Evolutionary conservation across 1,140 invertebrate species (phyloP), one percentile per base, ranked within the genome.

Genomic region (Aphelinus atriplicis): DNA sequence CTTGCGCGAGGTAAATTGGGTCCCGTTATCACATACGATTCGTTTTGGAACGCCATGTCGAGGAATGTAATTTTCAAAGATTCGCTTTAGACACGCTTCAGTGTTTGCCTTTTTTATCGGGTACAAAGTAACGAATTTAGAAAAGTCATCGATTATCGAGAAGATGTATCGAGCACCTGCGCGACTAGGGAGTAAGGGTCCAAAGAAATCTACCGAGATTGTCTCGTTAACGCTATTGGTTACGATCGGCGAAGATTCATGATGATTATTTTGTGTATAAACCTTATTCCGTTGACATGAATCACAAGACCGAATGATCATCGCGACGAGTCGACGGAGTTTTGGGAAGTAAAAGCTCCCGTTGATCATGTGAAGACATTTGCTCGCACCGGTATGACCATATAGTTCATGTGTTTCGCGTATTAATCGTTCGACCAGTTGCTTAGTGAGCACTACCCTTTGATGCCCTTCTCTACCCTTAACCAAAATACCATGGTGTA

Each of bases 51-150:
- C 9, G 4, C 51, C 51, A 53, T 53, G 9, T 9, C 4, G 4
- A 4, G 51, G 51, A 26, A 64, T n/a, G 50, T 73, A 77, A 45
- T 64, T 26, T 7, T 73, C 56, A 3, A 6, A 46, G 26, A 77
- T 10, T 7, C 55, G 10, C 1, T 57, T 48, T 42, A 61, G 2
- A 10, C 45, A 46, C 26, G 46, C 47, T 50, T 47, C 1, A n/a
- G 70, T 68, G 1, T 62, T 74, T 48, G 82, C 79, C 43, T 68
- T 74, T 26, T 68, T 72, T 46, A 84, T 46, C 1, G 77, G 65
- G 66, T 79, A 84, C 2, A 83, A 51, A 53, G 80, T 78, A 0
- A 84, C 78, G 74, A 72, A 82, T 62, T 83, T 83, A 26, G 77
- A 77, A 63, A 83, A 84, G 7, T 7, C 3, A 9, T 61, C 60